Evolutionary conservation across 2,113 vertebrate species (phyloP).

Genomic region (Chlorodrepanis virens): DNA sequence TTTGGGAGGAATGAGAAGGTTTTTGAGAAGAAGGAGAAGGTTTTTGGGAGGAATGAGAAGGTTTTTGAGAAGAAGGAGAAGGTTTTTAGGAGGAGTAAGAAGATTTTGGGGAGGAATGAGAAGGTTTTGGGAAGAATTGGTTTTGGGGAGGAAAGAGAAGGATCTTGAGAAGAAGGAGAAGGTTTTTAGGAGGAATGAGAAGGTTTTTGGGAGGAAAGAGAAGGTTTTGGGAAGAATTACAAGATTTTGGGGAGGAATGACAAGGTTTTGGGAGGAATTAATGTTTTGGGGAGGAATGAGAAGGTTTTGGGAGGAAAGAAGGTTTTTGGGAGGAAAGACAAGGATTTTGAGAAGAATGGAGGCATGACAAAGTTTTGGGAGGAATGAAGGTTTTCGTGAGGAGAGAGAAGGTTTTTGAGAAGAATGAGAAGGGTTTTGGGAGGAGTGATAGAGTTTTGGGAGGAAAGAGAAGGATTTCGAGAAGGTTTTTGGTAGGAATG

Average conservation of each 20-base stretch:
- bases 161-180: neutral
- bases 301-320: too few species aligned
- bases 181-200: rapidly evolving
- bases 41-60: rapidly evolving
- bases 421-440: neutral
- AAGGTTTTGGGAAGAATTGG: neutral
- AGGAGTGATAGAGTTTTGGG: neutral
- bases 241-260: neutral
- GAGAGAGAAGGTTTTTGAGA: neutral
- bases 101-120: neutral
- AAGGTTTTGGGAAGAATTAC: too few species aligned
- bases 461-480: neutral
- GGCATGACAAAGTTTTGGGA: too few species aligned
- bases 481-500: too few species aligned
- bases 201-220: neutral
- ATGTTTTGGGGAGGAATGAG: too few species aligned
- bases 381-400: neutral
- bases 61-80: rapidly evolving
- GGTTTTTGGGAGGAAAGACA: neutral
- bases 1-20: neutral
- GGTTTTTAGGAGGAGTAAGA: neutral
- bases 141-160: neutral
- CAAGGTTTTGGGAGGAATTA: neutral
- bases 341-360: rapidly evolving
- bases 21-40: rapidly evolving